phyloP scores from a whole-genome alignment of 2,888 invertebrate species.

The Lasioglossum morio region DNA sequence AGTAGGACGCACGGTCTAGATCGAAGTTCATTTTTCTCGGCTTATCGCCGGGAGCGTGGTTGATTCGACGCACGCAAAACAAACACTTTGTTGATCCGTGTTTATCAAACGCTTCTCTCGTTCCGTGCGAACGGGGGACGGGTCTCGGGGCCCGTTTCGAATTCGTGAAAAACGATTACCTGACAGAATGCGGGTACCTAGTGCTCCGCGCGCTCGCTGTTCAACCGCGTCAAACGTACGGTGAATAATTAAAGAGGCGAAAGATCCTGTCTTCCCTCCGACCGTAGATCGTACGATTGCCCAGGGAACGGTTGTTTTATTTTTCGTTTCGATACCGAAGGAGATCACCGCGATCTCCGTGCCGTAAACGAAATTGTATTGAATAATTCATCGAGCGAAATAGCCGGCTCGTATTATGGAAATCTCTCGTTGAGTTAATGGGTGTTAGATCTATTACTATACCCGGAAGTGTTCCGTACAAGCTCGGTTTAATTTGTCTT shows the following conservation, averaged over 20 bases:
- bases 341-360: slow-evolving; percentile 23
- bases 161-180: background rate
- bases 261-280: slow-evolving; percentile 3
- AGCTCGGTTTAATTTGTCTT: slow-evolving; percentile 52
- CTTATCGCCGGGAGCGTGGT: background rate
- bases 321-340: slow-evolving; percentile 18
- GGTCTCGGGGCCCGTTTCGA: background rate
- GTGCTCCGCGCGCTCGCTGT: background rate
- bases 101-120: background rate
- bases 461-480: slow-evolving; percentile 47
- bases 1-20: background rate
- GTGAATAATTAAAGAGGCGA: slow-evolving; percentile 11
- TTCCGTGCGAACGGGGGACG: background rate
- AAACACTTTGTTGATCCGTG: background rate
- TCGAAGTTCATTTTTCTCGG: background rate
- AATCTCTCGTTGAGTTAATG: slow-evolving; percentile 48
- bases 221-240: slow-evolving; percentile 12
- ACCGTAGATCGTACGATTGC: background rate
- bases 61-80: background rate
- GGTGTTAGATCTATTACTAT: slow-evolving; percentile 54
- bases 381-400: slow-evolving; percentile 51
- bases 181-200: background rate
- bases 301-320: slow-evolving; percentile 21
- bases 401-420: slow-evolving; percentile 46
- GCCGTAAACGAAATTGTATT: slow-evolving; percentile 46